A percentile compares a stretch with the other conserved stretches of the same genome.
These are phyloP conservation scores for Montifringilla adamsi DNA, from an alignment of 2,113 vertebrate genomes.

Conservation along the genomic window DNA sequence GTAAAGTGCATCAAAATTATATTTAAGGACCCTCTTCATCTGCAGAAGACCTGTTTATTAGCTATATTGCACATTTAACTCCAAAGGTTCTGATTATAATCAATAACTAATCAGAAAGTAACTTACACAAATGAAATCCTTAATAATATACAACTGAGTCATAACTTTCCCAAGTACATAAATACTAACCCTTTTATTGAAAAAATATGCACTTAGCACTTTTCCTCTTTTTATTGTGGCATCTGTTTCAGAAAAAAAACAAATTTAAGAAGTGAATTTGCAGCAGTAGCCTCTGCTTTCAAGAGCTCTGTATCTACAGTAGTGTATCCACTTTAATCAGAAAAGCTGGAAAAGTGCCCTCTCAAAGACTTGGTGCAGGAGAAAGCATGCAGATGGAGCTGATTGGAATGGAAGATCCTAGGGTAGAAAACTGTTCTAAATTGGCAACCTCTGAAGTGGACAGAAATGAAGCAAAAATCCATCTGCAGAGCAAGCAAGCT, in stretches of 20 bases:
- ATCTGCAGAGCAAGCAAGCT: conserved; percentile 53
- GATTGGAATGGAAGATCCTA: conserved; percentile 9
- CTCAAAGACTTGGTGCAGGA: background rate
- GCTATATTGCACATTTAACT: conserved; percentile 36
- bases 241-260: conserved; percentile 14
- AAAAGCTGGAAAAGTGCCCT: background rate
- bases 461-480: conserved; percentile 58
- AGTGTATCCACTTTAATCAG: conserved; percentile 1
- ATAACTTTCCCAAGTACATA: conserved; percentile 30
- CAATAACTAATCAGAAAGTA: conserved; percentile 50
- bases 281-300: background rate
- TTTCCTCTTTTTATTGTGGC: conserved; percentile 10
- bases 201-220: conserved; percentile 27
- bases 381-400: background rate
- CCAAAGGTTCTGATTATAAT: conserved; percentile 51
- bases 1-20: conserved; percentile 27
- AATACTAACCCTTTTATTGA: background rate
- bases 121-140: conserved; percentile 49
- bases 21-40: conserved; percentile 14
- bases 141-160: conserved; percentile 38
- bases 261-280: background rate
- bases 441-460: conserved; percentile 31
- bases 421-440: conserved; percentile 3
- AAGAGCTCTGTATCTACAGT: background rate
- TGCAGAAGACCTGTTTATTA: conserved; percentile 11